Percentiles rank a stretch among this genome's conserved stretches.
phyloP scores from a whole-genome alignment of 1,140 invertebrate genomes.

The Heliconius melpomene region DNA sequence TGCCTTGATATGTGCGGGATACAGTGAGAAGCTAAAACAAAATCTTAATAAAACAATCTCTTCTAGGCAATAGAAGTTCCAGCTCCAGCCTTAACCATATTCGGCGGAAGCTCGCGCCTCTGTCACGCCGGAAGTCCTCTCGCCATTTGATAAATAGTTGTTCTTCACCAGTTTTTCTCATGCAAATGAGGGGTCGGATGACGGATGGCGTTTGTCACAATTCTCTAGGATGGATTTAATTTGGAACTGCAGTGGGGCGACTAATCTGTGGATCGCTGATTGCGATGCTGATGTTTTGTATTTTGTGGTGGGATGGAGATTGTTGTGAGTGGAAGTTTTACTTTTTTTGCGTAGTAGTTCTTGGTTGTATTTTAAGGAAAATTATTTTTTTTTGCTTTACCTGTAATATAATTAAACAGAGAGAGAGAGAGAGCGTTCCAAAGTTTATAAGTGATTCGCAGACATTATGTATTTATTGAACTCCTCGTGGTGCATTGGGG shows the following conservation, averaged over 20 bases:
- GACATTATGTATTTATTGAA: too few relatives aligned
- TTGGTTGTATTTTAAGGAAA: neutral
- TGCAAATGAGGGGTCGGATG: conserved; percentile 77
- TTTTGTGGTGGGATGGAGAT: conserved; percentile 27
- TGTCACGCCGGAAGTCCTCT: conserved; percentile 74
- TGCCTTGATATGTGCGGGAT: too few relatives aligned
- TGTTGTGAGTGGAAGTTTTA: neutral
- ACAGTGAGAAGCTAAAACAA: too few relatives aligned
- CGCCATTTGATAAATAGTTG: conserved; percentile 79
- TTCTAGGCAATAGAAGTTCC: neutral
- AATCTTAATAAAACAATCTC: neutral
- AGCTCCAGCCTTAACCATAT: neutral
- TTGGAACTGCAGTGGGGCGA: conserved; percentile 61
- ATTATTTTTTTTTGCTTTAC: too few relatives aligned
- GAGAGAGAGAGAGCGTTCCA: too few relatives aligned
- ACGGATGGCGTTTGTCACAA: conserved; percentile 76
- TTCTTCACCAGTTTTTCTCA: conserved; percentile 79
- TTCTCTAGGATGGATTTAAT: conserved; percentile 76
- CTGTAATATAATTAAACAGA: too few relatives aligned
- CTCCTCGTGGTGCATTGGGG: too few relatives aligned
- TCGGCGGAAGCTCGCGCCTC: conserved; percentile 63
- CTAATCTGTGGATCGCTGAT: conserved; percentile 66
- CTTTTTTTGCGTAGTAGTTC: neutral
- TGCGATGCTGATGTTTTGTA: conserved; percentile 40
- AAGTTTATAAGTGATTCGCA: too few relatives aligned